These are phyloP conservation scores for Nycteola revayana DNA, from an alignment of 2,888 invertebrate genomes.

Conservation along the genomic window DNA sequence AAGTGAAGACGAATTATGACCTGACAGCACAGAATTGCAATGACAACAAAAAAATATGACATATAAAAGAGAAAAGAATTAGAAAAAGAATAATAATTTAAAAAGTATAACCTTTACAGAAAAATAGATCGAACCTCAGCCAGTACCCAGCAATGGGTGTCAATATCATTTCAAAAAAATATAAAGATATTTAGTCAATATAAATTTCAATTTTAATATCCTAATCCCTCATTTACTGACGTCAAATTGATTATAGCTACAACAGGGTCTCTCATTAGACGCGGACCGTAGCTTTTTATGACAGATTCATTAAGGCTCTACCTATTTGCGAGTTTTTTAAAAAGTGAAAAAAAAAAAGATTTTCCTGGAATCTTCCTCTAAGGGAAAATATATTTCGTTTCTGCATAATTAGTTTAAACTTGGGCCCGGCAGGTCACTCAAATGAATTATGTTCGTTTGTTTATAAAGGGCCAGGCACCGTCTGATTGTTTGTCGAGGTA, in stretches of 20 bases:
- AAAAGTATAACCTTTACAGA: too few species aligned
- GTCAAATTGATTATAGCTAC: conserved; percentile 33
- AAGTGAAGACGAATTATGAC: too few species aligned
- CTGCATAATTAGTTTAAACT: conserved; percentile 58
- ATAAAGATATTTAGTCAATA: background rate
- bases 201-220: background rate
- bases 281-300: conserved; percentile 33
- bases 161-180: background rate
- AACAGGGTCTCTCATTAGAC: conserved; percentile 35
- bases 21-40: too few species aligned
- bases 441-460: conserved; percentile 59
- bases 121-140: too few species aligned
- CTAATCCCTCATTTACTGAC: conserved; percentile 21
- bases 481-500: conserved; percentile 28
- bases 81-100: too few species aligned
- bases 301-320: conserved; percentile 37
- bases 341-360: conserved; percentile 11
- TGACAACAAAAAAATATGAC: too few species aligned
- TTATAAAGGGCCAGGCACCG: conserved; percentile 32
- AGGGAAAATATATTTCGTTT: conserved; percentile 48
- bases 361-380: conserved; percentile 17
- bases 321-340: conserved; percentile 20
- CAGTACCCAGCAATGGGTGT: too few species aligned
- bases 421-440: conserved; percentile 46
- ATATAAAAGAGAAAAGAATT: too few species aligned